A percentile compares a stretch with the other conserved stretches of the same genome.
Conservation (phyloP, 37 sponge, comb jelly and placozoan species). For the Ephydatia muelleri region DNA sequence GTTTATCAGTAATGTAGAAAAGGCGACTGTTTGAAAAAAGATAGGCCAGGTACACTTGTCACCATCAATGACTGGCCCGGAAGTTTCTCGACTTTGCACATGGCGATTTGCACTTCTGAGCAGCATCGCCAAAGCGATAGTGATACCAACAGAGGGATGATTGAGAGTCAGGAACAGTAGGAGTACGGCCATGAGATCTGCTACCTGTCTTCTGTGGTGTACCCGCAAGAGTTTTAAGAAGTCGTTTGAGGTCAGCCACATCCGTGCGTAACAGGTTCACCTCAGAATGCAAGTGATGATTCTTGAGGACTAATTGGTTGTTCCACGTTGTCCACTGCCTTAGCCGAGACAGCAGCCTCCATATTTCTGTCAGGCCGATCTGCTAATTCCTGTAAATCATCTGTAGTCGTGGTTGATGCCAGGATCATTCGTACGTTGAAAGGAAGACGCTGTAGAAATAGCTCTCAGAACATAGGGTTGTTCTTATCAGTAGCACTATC, state of each 20-base stretch:
- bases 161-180: conserved; percentile 1
- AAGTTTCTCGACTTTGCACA: too few species aligned
- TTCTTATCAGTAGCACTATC: neutral
- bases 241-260: too few species aligned
- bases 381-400: conserved; percentile 19
- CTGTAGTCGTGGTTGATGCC: conserved; percentile 7
- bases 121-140: neutral
- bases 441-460: conserved; percentile 32
- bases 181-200: conserved; percentile 2
- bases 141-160: conserved; percentile 19
- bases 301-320: too few species aligned
- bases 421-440: conserved; percentile 25
- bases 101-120: too few species aligned
- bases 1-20: too few species aligned
- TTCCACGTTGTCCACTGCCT: neutral
- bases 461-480: conserved; percentile 10
- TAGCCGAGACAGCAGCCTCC: conserved; percentile 1
- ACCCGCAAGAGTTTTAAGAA: too few species aligned
- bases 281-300: too few species aligned
- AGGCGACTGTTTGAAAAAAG: too few species aligned
- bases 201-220: neutral
- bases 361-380: conserved; percentile 19
- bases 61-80: neutral
- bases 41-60: too few species aligned
- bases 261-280: too few species aligned